Conservation (phyloP, 2,113 vertebrate species). For the Tympanuchus pallidicinctus region DNA sequence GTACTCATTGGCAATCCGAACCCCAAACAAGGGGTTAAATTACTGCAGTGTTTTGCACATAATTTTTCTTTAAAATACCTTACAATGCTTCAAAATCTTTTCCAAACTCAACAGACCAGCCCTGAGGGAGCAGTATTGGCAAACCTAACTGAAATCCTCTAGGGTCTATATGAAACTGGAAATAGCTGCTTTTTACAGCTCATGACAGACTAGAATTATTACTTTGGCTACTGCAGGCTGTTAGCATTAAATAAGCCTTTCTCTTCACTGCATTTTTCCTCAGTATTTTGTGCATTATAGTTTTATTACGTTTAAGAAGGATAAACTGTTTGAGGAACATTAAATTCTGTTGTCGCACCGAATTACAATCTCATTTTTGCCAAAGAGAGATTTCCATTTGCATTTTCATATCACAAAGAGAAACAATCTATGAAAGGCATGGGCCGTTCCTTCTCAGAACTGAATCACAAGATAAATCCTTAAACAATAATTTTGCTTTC, state of each 20-base stretch:
- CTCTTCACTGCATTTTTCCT: background rate
- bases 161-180: conserved; percentile 19
- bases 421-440: background rate
- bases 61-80: conserved; percentile 21
- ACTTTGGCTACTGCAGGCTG: background rate
- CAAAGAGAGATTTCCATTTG: background rate
- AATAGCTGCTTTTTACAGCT: conserved; percentile 20
- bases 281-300: background rate
- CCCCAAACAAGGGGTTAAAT: conserved; percentile 11
- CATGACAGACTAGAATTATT: conserved; percentile 14
- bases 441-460: background rate
- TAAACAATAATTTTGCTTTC: background rate
- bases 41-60: background rate
- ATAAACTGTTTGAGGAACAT: background rate
- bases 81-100: background rate
- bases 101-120: background rate
- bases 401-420: background rate
- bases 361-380: background rate
- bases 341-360: background rate
- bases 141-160: conserved; percentile 27
- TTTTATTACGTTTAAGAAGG: conserved; percentile 14
- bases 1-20: background rate
- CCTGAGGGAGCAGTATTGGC: background rate
- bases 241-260: conserved; percentile 15
- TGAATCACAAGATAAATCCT: background rate